These are phyloP conservation scores for Hartigia nigra DNA, from an alignment of 2,888 invertebrate species.

Conservation along the genomic window DNA sequence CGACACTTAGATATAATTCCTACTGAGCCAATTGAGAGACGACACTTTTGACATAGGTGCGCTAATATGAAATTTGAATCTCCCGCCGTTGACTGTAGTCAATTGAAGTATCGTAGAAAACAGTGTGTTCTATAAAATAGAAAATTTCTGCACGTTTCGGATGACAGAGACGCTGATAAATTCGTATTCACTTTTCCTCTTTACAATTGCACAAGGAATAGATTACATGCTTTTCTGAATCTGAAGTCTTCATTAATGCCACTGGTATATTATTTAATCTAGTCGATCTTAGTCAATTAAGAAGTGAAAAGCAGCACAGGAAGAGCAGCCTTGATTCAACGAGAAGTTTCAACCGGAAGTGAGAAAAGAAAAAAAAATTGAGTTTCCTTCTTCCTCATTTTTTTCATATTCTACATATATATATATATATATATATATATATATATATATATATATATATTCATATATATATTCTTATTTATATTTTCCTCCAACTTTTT, in stretches of 20 bases:
- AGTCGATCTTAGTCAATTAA: constrained; percentile 34
- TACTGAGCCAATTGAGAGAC: background rate
- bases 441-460: background rate
- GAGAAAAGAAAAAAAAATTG: background rate
- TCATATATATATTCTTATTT: background rate
- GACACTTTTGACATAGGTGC: background rate
- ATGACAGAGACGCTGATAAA: background rate
- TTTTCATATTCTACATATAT: background rate
- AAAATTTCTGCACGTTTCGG: background rate
- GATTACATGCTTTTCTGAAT: constrained; percentile 28
- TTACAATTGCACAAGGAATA: constrained; percentile 18
- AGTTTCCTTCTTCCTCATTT: background rate
- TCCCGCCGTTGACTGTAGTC: background rate
- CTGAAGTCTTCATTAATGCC: background rate
- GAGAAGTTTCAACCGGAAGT: constrained; percentile 19
- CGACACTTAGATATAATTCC: background rate
- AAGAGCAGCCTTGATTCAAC: constrained; percentile 27
- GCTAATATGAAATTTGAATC: background rate
- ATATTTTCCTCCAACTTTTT: background rate
- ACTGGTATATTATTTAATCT: constrained; percentile 36
- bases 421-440: background rate
- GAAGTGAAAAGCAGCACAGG: constrained; percentile 39
- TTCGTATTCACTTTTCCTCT: constrained; percentile 19
- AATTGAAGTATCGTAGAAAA: background rate
- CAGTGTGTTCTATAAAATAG: background rate